Evolutionary conservation across 2,113 vertebrate genomes (phyloP).

Genomic region (Tyrannus savana): DNA sequence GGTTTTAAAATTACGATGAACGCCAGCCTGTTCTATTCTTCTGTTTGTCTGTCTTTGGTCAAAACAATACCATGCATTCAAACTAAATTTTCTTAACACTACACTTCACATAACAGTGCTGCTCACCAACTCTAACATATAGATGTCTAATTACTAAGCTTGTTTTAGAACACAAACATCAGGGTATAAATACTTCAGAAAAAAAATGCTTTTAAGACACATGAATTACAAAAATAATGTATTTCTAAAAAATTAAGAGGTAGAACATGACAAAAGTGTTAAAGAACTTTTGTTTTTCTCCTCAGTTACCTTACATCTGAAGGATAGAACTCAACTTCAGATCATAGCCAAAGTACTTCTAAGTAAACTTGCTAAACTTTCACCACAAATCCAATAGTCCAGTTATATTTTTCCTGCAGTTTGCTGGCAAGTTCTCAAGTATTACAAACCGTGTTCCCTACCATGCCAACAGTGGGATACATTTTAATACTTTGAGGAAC

Average conservation of each 20-base stretch:
- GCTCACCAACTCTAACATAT: neutral
- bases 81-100: neutral
- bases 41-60: neutral
- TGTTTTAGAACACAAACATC: conserved; percentile 1
- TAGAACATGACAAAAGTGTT: neutral
- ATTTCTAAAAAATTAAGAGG: neutral
- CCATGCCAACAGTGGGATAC: neutral
- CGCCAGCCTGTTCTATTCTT: neutral
- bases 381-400: neutral
- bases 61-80: neutral
- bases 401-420: conserved; percentile 27
- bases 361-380: conserved; percentile 12
- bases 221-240: neutral
- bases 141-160: neutral
- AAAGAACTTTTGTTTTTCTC: neutral
- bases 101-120: neutral
- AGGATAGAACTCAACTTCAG: neutral
- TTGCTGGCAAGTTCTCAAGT: neutral
- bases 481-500: conserved; percentile 50
- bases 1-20: neutral
- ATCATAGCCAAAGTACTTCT: neutral
- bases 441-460: conserved; percentile 20
- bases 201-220: neutral
- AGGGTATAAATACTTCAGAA: neutral
- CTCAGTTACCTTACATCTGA: neutral